Percentiles rank a stretch among this genome's conserved stretches.
These are phyloP conservation scores for Drosophila anomalata DNA, from an alignment of 2,888 invertebrate species.

Conservation along the genomic window DNA sequence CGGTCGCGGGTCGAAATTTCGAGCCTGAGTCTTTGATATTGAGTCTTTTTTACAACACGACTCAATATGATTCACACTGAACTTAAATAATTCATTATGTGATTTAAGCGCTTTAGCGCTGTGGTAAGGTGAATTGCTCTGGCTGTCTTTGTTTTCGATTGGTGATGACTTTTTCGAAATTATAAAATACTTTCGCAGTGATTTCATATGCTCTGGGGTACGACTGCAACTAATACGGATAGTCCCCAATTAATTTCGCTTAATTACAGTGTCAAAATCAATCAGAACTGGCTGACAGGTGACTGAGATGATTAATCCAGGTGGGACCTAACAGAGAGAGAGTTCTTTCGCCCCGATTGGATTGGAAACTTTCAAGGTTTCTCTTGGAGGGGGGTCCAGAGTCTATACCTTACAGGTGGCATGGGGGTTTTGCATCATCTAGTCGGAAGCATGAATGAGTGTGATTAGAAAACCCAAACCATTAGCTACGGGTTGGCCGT, in stretches of 20 bases:
- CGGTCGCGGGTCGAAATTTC: slow-evolving; percentile 33
- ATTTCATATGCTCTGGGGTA: slow-evolving; percentile 50
- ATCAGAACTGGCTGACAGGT: slow-evolving; percentile 33
- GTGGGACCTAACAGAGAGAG: not conserved
- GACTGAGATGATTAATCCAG: slow-evolving; percentile 28
- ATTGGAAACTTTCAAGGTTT: not conserved
- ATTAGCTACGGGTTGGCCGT: slow-evolving; percentile 10
- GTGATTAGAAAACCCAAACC: slow-evolving; percentile 33
- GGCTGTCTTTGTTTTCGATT: slow-evolving; percentile 33
- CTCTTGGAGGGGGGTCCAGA: not conserved
- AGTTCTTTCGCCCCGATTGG: slow-evolving; percentile 14
- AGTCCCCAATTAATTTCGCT: slow-evolving; percentile 39
- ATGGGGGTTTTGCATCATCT: slow-evolving; percentile 24
- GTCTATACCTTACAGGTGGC: slow-evolving; percentile 26
- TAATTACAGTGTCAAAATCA: slow-evolving; percentile 41
- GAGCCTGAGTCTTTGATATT: slow-evolving; percentile 57
- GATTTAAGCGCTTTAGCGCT: slow-evolving; percentile 62
- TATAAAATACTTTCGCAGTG: slow-evolving; percentile 65
- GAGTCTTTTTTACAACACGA: slow-evolving; percentile 18
- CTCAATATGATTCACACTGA: slow-evolving; percentile 53
- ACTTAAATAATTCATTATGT: slow-evolving; percentile 71
- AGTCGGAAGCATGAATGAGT: slow-evolving; percentile 53
- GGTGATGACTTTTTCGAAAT: slow-evolving; percentile 52
- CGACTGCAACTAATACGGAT: slow-evolving; percentile 21
- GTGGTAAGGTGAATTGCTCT: slow-evolving; percentile 43